A percentile compares a stretch with the other conserved stretches of the same genome.
Evolutionary conservation across 2,113 vertebrate species (phyloP).

Genomic region (Pachyramphus minor): DNA sequence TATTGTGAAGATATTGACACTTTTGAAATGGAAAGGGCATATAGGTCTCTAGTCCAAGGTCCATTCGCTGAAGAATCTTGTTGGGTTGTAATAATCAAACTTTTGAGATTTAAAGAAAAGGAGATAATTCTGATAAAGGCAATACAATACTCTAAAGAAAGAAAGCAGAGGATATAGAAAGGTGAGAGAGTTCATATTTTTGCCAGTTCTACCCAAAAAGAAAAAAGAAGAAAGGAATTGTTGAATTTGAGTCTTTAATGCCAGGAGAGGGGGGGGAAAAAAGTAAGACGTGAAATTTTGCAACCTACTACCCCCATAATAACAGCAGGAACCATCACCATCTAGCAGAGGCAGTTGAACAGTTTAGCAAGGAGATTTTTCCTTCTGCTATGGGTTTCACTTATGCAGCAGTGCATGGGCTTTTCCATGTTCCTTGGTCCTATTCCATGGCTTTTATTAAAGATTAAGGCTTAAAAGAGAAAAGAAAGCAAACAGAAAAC

Average conservation of each 20-base stretch:
- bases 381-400: background rate
- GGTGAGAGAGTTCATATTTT: constrained; percentile 55
- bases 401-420: background rate
- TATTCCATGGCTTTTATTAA: background rate
- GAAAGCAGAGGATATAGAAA: constrained; percentile 41
- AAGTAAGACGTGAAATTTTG: background rate
- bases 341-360: background rate
- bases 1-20: constrained; percentile 52
- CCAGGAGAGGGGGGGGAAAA: background rate
- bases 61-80: constrained; percentile 18
- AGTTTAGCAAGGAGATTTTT: background rate
- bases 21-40: constrained; percentile 50
- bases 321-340: constrained; percentile 9
- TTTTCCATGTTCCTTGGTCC: background rate
- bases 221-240: constrained; percentile 38
- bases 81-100: constrained; percentile 62
- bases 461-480: background rate
- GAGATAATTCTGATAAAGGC: constrained; percentile 47
- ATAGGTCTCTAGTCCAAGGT: constrained; percentile 17
- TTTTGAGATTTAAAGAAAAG: constrained; percentile 46
- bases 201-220: constrained; percentile 21
- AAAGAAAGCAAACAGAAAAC: constrained; percentile 9
- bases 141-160: constrained; percentile 45
- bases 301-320: constrained; percentile 14
- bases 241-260: constrained; percentile 55